These are phyloP conservation scores for Nesoenas mayeri DNA, from an alignment of 2,113 vertebrate species.

Conservation along the genomic window DNA sequence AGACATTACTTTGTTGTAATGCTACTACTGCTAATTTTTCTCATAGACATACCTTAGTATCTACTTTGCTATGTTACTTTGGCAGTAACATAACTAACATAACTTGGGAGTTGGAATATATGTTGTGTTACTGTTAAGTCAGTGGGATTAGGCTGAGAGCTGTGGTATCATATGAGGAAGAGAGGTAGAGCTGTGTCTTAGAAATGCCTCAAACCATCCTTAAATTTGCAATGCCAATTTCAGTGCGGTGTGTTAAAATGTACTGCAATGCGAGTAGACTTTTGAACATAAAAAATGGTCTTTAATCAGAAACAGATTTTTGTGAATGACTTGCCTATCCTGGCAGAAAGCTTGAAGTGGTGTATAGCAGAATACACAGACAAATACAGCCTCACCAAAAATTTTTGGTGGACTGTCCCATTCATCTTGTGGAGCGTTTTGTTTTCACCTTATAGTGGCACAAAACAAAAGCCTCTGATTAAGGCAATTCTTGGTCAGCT, in stretches of 20 bases:
- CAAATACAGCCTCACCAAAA: not conserved
- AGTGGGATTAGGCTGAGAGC: not conserved
- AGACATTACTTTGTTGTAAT: not conserved
- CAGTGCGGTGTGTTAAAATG: not conserved
- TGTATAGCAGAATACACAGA: not conserved
- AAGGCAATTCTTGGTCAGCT: not conserved
- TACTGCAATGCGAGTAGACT: not conserved
- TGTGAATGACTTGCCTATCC: not conserved
- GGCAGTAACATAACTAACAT: not conserved
- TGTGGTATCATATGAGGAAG: not conserved
- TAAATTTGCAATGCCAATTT: not conserved
- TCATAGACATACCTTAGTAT: not conserved
- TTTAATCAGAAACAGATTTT: not conserved
- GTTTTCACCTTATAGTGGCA: not conserved
- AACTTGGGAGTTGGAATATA: not conserved
- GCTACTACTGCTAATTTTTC: not conserved
- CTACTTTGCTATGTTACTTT: not conserved
- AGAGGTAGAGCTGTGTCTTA: not conserved
- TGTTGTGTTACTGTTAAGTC: not conserved
- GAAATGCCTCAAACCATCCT: fast-evolving
- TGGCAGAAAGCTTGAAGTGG: not conserved
- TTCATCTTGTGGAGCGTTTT: not conserved
- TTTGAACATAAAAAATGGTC: not conserved
- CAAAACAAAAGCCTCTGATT: not conserved
- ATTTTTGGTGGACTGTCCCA: not conserved